A percentile compares a stretch with the other conserved stretches of the same genome.
Conservation (phyloP, 2,888 invertebrate species). For the Apoderus coryli region DNA sequence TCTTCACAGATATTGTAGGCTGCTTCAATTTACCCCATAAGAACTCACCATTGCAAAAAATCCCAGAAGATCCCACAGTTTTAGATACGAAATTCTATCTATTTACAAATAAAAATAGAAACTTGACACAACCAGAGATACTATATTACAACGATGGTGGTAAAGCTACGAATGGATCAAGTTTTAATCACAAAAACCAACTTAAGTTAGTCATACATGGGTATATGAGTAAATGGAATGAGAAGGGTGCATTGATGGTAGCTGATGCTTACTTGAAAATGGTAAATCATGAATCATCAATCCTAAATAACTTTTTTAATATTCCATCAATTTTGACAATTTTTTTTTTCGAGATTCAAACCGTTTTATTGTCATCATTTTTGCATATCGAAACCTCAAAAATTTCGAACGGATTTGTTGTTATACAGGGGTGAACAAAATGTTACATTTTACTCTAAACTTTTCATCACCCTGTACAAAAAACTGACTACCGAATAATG, state of each 20-base stretch:
- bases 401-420: too few species aligned
- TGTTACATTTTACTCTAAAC: too few species aligned
- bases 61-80: constrained; percentile 38
- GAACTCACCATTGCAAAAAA: constrained; percentile 36
- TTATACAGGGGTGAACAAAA: too few species aligned
- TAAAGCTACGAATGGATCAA: constrained; percentile 32
- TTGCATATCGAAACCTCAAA: too few species aligned
- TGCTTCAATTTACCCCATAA: constrained; percentile 38
- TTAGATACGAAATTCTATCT: constrained; percentile 40
- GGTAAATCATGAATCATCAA: constrained; percentile 28
- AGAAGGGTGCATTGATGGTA: constrained; percentile 32
- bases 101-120: constrained; percentile 32
- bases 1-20: constrained; percentile 37
- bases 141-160: constrained; percentile 36
- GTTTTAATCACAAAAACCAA: constrained; percentile 32
- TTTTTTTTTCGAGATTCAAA: too few species aligned
- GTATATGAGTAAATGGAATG: constrained; percentile 40
- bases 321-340: too few species aligned
- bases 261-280: constrained; percentile 35
- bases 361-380: too few species aligned
- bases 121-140: constrained; percentile 31
- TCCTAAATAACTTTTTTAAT: not conserved
- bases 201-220: constrained; percentile 43
- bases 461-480: too few species aligned
- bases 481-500: too few species aligned